A percentile compares a stretch with the other conserved stretches of the same genome.
phyloP scores from a whole-genome alignment of 2,113 vertebrate species.

The Gambusia holbrooki region DNA sequence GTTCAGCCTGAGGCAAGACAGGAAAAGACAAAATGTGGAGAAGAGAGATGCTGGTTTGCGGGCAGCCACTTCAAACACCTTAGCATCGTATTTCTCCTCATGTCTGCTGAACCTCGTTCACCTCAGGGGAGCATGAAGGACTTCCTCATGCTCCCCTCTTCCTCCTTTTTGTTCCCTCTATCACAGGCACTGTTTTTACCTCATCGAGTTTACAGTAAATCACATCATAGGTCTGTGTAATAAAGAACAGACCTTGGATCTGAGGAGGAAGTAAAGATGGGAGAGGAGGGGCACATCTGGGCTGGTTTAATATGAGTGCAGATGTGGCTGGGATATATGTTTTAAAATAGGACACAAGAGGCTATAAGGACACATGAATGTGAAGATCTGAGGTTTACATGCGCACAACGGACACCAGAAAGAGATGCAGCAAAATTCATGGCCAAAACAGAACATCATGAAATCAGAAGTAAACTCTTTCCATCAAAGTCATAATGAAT shows the following conservation, averaged over 20 bases:
- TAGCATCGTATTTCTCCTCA: constrained; percentile 16
- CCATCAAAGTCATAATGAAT: background rate
- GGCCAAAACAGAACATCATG: background rate
- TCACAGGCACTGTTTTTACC: constrained; percentile 50
- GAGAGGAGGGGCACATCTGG: constrained; percentile 31
- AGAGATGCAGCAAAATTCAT: background rate
- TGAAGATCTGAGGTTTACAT: constrained; percentile 1
- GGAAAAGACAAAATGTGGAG: constrained; percentile 5
- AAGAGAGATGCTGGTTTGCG: constrained; percentile 13
- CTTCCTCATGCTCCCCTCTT: constrained; percentile 38
- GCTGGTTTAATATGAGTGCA: constrained; percentile 38
- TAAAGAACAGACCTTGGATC: constrained; percentile 58
- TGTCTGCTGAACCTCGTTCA: constrained; percentile 41
- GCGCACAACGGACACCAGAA: background rate
- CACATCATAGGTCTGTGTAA: constrained; percentile 63
- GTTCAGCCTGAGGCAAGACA: constrained; percentile 12
- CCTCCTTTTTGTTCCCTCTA: constrained; percentile 1
- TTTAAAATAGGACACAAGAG: constrained; percentile 34
- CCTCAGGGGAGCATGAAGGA: constrained; percentile 71
- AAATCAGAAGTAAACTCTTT: background rate
- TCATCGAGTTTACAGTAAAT: constrained; percentile 66
- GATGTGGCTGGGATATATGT: constrained; percentile 41
- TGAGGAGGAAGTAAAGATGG: constrained; percentile 38
- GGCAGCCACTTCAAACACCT: constrained; percentile 36
- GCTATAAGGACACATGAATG: constrained; percentile 44